A percentile compares a stretch with the other conserved stretches of the same genome.
These are phyloP conservation scores for Melierax canorus DNA, from an alignment of 2,113 vertebrate species.

Conservation along the genomic window DNA sequence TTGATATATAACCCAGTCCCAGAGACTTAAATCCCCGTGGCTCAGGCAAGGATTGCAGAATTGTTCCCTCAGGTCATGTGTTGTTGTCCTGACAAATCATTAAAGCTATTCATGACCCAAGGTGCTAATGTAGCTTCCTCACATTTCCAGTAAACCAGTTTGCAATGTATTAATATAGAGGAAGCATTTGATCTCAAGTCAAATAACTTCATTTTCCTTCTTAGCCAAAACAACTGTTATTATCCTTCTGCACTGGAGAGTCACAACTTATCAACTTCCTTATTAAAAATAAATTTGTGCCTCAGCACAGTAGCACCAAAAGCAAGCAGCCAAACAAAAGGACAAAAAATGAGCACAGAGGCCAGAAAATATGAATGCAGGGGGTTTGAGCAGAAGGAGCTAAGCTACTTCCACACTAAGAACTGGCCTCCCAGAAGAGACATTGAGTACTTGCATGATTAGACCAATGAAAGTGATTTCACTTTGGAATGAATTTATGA, in stretches of 20 bases:
- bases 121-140: background rate
- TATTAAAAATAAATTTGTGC: background rate
- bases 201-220: background rate
- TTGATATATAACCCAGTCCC: background rate
- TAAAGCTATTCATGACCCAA: background rate
- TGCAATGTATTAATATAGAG: background rate
- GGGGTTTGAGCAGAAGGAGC: background rate
- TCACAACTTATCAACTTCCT: background rate
- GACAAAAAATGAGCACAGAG: background rate
- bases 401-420: constrained; percentile 21
- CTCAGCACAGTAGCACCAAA: background rate
- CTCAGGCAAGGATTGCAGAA: background rate
- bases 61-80: background rate
- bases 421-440: constrained; percentile 17
- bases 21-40: background rate
- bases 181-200: background rate
- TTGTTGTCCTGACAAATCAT: background rate
- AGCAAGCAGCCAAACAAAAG: background rate
- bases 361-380: background rate
- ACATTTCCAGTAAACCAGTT: background rate
- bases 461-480: constrained; percentile 61
- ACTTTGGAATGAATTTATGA: constrained; percentile 62
- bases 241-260: background rate
- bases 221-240: background rate
- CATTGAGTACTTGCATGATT: constrained; percentile 40